Percentiles rank a stretch among this genome's conserved stretches.
phyloP scores from a whole-genome alignment of 2,113 vertebrate species.

The Ondatra zibethicus region DNA sequence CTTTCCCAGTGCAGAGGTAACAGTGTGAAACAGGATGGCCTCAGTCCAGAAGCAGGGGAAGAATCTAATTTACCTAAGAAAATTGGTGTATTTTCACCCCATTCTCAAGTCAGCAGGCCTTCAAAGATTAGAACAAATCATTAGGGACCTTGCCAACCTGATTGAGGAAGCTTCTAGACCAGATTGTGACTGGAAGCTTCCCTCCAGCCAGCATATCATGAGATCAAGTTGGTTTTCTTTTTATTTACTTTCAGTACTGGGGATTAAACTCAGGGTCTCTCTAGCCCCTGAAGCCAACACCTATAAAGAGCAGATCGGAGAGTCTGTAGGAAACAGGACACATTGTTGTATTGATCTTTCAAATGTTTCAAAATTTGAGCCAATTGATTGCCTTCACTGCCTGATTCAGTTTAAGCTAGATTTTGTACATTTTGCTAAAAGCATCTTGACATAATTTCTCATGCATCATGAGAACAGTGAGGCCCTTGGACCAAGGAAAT shows the following conservation, averaged over 20 bases:
- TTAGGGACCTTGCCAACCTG: not conserved
- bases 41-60: not conserved
- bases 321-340: not conserved
- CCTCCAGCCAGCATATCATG: not conserved
- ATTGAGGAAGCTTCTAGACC: not conserved
- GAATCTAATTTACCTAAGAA: not conserved
- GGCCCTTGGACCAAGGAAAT: not conserved
- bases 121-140: not conserved
- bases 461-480: not conserved
- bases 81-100: not conserved
- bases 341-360: conserved; percentile 1
- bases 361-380: not conserved
- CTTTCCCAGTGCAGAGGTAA: not conserved
- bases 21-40: not conserved
- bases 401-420: not conserved
- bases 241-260: not conserved
- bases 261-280: not conserved
- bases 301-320: not conserved
- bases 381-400: not conserved
- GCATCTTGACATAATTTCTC: not conserved
- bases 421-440: conserved; percentile 13
- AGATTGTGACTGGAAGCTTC: not conserved
- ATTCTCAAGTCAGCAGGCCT: not conserved
- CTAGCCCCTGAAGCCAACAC: not conserved
- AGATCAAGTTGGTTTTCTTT: not conserved